Evolutionary conservation across 2,797 vertebrate genomes (phyloP).

Genomic region (Antennarius maculatus): DNA sequence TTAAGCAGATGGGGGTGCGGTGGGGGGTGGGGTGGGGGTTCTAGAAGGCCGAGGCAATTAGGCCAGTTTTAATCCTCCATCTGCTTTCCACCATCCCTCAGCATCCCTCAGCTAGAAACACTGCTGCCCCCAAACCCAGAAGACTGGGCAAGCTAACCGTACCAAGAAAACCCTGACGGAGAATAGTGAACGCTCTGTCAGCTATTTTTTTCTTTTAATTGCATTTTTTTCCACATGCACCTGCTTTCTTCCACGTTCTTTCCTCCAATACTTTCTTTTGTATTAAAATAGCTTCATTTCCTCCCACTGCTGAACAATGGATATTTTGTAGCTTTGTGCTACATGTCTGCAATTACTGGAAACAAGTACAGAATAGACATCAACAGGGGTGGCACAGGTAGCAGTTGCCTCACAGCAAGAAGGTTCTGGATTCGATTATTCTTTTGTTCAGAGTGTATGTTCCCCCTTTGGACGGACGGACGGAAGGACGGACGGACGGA

Average conservation of each 20-base stretch:
- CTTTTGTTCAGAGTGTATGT: too few relatives aligned
- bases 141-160: constrained; percentile 29
- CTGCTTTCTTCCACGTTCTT: constrained; percentile 33
- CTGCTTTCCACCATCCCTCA: constrained; percentile 62
- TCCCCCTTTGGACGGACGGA: too few relatives aligned
- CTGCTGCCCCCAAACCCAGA: constrained; percentile 44
- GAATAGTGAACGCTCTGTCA: constrained; percentile 48
- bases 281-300: background rate
- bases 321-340: background rate
- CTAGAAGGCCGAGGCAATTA: constrained; percentile 77
- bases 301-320: background rate
- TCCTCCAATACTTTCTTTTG: constrained; percentile 12
- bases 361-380: too few relatives aligned
- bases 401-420: too few relatives aligned
- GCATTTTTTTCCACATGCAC: constrained; percentile 29
- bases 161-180: constrained; percentile 64
- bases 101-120: constrained; percentile 53
- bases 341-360: too few relatives aligned
- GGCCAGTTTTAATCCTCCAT: constrained; percentile 77
- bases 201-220: constrained; percentile 56
- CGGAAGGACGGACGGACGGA: too few relatives aligned
- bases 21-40: constrained; percentile 19
- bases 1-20: constrained; percentile 70
- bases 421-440: too few relatives aligned
- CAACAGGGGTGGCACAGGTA: too few relatives aligned